A percentile compares a stretch with the other conserved stretches of the same genome.
phyloP scores from a whole-genome alignment of 2,888 invertebrate genomes.

The Blastobasis lacticolella region DNA sequence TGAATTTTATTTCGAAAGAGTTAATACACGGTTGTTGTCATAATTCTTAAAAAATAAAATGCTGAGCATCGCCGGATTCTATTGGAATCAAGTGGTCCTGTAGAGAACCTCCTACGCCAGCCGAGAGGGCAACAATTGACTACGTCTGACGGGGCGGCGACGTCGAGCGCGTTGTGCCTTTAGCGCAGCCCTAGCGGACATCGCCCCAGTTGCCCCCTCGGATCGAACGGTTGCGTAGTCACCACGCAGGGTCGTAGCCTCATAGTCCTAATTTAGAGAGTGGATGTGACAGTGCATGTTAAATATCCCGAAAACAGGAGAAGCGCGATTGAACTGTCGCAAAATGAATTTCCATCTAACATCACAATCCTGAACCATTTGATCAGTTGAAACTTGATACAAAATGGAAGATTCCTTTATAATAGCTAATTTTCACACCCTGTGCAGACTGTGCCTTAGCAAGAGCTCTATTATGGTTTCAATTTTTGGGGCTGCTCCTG shows the following conservation, averaged over 20 bases:
- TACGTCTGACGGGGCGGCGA: constrained; percentile 18
- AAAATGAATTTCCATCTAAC: neutral
- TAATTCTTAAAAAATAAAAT: constrained; percentile 10
- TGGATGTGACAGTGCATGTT: constrained; percentile 11
- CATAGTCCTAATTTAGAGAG: constrained; percentile 24
- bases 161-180: constrained; percentile 60
- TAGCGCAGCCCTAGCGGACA: constrained; percentile 71
- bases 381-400: constrained; percentile 1
- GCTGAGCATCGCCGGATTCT: constrained; percentile 2
- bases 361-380: neutral
- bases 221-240: constrained; percentile 69
- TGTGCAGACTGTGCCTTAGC: constrained; percentile 79
- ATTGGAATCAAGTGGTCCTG: constrained; percentile 9
- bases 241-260: constrained; percentile 40
- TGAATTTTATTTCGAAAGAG: constrained; percentile 21
- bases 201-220: constrained; percentile 70
- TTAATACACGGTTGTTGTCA: neutral
- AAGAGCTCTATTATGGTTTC: constrained; percentile 77
- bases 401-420: constrained; percentile 61
- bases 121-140: no score
- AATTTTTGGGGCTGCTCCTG: constrained; percentile 75
- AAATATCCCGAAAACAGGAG: neutral
- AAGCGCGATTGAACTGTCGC: neutral
- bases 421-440: constrained; percentile 75
- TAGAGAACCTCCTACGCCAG: no score